Conservation (phyloP, 2,888 invertebrate species). For the Epinotia brunnichana region DNA sequence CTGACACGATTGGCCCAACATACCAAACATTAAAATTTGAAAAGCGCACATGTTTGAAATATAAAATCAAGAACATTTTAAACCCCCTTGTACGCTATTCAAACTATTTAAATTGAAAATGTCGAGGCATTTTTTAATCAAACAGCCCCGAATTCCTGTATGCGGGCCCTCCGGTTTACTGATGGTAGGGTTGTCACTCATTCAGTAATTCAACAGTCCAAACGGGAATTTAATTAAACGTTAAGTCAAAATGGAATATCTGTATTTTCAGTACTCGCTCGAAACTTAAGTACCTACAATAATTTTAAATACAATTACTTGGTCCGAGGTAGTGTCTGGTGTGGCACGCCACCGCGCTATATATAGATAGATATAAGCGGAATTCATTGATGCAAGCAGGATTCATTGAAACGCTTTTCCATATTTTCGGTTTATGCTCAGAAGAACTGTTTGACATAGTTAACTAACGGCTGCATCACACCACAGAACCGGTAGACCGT, state of each 20-base stretch:
- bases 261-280: background rate
- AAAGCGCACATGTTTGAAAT: background rate
- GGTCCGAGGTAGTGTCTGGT: no score
- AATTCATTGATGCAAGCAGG: no score
- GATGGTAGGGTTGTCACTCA: conserved; percentile 2
- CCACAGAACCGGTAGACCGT: no score
- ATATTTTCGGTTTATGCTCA: no score
- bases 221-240: background rate
- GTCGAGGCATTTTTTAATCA: conserved; percentile 42
- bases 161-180: conserved; percentile 20
- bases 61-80: conserved; percentile 3
- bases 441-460: no score
- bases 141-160: conserved; percentile 35
- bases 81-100: conserved; percentile 22
- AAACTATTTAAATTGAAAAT: conserved; percentile 41
- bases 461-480: no score
- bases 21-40: background rate
- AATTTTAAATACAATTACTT: no score
- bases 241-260: background rate
- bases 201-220: background rate
- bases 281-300: no score
- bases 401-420: no score
- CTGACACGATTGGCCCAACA: background rate
- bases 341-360: no score
- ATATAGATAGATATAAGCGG: no score